Evolutionary conservation across 2,113 vertebrate species (phyloP).

Genomic region (Monopterus albus): DNA sequence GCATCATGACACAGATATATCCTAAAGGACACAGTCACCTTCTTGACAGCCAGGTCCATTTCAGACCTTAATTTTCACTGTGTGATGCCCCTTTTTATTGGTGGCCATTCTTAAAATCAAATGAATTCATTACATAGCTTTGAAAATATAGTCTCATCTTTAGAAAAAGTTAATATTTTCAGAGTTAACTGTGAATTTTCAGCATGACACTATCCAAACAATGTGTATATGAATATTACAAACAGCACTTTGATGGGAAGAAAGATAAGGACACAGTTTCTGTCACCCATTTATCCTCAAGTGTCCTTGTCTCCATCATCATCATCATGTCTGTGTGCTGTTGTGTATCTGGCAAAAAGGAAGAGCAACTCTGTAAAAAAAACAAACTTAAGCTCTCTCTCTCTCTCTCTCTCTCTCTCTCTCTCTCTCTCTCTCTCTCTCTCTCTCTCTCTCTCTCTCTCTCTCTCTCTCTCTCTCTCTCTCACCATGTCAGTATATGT

Average conservation of each 20-base stretch:
- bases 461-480: conserved; percentile 1
- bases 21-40: background rate
- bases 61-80: conserved; percentile 61
- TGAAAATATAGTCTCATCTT: conserved; percentile 41
- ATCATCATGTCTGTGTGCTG: conserved; percentile 17
- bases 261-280: conserved; percentile 37
- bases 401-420: no score
- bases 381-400: background rate
- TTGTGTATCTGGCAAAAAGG: background rate
- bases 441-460: conserved; percentile 6
- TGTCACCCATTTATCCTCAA: conserved; percentile 55
- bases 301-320: conserved; percentile 69
- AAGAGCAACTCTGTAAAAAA: background rate
- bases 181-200: conserved; percentile 62
- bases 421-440: conserved; percentile 2
- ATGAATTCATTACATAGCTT: conserved; percentile 31
- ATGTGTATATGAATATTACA: conserved; percentile 64
- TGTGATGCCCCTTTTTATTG: conserved; percentile 40
- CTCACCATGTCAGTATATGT: conserved; percentile 18
- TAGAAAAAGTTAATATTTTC: conserved; percentile 50
- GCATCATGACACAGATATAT: conserved; percentile 6
- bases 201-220: conserved; percentile 71
- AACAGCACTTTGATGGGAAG: conserved; percentile 75
- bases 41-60: conserved; percentile 33
- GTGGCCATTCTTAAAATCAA: conserved; percentile 4